Evolutionary conservation across 2,888 invertebrate genomes (phyloP).

Genomic region (Geophilus truncorum): DNA sequence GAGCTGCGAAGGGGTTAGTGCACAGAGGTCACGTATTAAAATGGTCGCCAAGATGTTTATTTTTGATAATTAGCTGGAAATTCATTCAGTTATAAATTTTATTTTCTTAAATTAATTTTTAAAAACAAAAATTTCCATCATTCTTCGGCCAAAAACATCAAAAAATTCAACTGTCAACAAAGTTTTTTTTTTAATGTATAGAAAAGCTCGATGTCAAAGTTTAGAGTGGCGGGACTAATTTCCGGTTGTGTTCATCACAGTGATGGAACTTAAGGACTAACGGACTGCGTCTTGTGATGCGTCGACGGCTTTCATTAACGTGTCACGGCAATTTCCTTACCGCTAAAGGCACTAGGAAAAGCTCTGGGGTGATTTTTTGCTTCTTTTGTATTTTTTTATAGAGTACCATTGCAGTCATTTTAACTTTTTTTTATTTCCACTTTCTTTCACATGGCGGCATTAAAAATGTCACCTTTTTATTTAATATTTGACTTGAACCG

Average conservation of each 20-base stretch:
- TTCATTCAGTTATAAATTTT: no score
- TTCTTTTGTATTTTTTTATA: background rate
- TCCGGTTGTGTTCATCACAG: background rate
- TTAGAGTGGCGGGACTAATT: conserved; percentile 2
- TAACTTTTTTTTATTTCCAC: background rate
- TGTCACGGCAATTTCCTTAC: background rate
- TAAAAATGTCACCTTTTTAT: background rate
- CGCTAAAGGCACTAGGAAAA: background rate
- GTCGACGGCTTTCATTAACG: background rate
- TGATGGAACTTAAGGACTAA: background rate
- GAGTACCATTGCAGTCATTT: background rate
- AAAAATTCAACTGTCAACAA: background rate
- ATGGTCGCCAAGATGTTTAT: background rate
- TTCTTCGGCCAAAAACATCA: no score
- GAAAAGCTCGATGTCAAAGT: background rate
- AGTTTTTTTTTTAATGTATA: background rate
- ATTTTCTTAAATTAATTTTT: no score
- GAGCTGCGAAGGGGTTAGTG: background rate
- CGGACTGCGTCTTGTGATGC: background rate
- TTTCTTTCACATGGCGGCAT: no score
- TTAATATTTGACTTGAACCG: background rate
- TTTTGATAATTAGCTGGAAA: no score
- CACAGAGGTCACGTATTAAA: background rate
- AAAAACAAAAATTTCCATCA: no score
- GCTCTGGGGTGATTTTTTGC: background rate